These are phyloP conservation scores for Poecile montanus DNA, from an alignment of 2,797 vertebrate genomes.

Conservation along the genomic window DNA sequence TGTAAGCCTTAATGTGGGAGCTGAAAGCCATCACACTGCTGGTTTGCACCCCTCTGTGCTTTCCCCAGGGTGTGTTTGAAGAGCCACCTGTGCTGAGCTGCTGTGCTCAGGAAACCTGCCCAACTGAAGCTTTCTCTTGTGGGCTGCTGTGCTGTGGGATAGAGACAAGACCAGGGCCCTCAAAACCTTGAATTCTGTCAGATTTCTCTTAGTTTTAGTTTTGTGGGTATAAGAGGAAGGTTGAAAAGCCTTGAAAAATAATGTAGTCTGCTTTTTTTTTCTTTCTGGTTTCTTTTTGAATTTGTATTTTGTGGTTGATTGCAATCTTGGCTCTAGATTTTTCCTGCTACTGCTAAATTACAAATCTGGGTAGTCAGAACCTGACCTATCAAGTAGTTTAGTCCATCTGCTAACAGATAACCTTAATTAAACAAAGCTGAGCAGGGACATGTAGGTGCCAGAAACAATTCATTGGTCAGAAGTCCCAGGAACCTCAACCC, in stretches of 20 bases:
- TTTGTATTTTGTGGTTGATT: background rate
- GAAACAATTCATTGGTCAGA: background rate
- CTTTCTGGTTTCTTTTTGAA: background rate
- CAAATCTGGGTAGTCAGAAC: background rate
- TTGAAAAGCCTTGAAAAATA: background rate
- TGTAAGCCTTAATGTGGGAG: background rate
- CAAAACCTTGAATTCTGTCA: background rate
- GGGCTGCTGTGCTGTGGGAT: background rate
- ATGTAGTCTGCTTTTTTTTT: background rate
- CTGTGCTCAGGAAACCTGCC: background rate
- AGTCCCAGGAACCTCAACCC: background rate
- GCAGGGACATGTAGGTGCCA: background rate
- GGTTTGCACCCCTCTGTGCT: background rate
- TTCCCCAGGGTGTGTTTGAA: background rate
- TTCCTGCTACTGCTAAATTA: background rate
- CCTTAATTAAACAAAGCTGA: background rate
- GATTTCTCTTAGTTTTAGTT: background rate
- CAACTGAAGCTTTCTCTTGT: slow-evolving; percentile 25
- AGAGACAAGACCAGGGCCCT: background rate
- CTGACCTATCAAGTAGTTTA: background rate
- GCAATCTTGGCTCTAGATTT: background rate
- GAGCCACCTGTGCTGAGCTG: slow-evolving; percentile 29
- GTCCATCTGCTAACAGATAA: background rate
- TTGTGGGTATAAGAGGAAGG: background rate
- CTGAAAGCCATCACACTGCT: background rate